These are phyloP conservation scores for Amblyopsis rosae DNA, from an alignment of 2,113 vertebrate species.

Conservation along the genomic window DNA sequence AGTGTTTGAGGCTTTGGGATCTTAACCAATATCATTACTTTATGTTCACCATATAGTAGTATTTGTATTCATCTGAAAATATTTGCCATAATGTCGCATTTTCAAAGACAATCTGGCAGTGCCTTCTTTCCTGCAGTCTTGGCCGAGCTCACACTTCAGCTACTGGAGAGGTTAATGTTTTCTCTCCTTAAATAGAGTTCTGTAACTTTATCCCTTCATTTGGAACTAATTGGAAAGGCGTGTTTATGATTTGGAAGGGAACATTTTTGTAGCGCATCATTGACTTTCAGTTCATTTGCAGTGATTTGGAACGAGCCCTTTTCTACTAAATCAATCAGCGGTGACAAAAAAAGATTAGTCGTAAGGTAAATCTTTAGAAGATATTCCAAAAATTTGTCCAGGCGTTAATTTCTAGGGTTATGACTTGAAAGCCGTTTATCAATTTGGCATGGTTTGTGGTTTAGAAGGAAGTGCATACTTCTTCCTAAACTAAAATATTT, in stretches of 20 bases:
- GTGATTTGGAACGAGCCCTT: no score
- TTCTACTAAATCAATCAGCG: no score
- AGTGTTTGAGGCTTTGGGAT: no score
- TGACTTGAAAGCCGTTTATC: conserved; percentile 35
- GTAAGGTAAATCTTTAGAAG: no score
- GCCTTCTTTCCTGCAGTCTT: conserved; percentile 14
- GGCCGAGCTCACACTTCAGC: conserved; percentile 16
- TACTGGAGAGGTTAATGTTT: conserved; percentile 22
- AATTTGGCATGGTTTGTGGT: conserved; percentile 28
- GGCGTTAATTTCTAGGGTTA: no score
- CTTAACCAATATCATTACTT: no score
- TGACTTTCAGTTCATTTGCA: background rate
- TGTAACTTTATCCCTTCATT: background rate
- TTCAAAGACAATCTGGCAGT: background rate
- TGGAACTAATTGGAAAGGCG: background rate
- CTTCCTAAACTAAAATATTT: conserved; percentile 25
- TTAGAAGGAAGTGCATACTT: conserved; percentile 26
- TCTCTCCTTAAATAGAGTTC: background rate
- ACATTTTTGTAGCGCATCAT: background rate
- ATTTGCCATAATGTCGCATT: no score
- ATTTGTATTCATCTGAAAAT: no score
- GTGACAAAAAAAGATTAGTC: no score
- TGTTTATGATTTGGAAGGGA: background rate
- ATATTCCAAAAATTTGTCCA: background rate
- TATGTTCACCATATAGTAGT: no score